phyloP scores from a whole-genome alignment of 2,888 invertebrate genomes.

The Drosophila planitibia region DNA sequence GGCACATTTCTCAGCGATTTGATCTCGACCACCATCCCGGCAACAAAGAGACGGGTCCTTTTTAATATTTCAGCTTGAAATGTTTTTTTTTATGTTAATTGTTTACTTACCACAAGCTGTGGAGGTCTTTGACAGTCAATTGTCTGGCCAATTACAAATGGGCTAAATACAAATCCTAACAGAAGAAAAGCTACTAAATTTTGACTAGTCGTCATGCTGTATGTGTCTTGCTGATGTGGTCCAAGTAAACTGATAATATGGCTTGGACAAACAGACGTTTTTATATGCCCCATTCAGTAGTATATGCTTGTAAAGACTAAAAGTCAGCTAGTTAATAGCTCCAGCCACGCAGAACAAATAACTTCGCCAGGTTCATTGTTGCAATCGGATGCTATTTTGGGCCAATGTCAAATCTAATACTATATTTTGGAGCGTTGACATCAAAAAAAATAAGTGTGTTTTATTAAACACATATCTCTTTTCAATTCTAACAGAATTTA shows the following conservation, averaged over 20 bases:
- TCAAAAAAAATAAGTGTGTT: conserved; percentile 40
- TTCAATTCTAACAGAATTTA: conserved; percentile 30
- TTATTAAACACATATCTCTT: conserved; percentile 37
- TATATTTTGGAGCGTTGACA: conserved; percentile 69
- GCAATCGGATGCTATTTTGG: conserved; percentile 68
- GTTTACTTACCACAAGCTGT: conserved; percentile 80
- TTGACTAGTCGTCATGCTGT: conserved; percentile 34
- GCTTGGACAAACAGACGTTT: conserved; percentile 42
- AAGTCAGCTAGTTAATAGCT: conserved; percentile 52
- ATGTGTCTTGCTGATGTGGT: conserved; percentile 8
- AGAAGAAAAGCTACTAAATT: conserved; percentile 24
- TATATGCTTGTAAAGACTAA: conserved; percentile 29
- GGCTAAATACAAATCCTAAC: conserved; percentile 32
- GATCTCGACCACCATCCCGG: conserved; percentile 82
- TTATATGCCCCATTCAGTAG: conserved; percentile 53
- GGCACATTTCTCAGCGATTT: conserved; percentile 77
- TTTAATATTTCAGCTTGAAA: neutral
- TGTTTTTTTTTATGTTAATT: neutral
- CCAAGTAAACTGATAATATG: conserved; percentile 42
- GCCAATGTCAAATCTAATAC: conserved; percentile 74
- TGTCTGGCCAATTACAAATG: conserved; percentile 34
- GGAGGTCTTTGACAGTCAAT: conserved; percentile 83
- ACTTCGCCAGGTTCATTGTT: conserved; percentile 73
- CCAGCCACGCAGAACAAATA: conserved; percentile 75
- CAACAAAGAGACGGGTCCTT: conserved; percentile 83